These are phyloP conservation scores for Dolichallabes microphthalmus DNA, from an alignment of 2,113 vertebrate genomes.

Conservation along the genomic window DNA sequence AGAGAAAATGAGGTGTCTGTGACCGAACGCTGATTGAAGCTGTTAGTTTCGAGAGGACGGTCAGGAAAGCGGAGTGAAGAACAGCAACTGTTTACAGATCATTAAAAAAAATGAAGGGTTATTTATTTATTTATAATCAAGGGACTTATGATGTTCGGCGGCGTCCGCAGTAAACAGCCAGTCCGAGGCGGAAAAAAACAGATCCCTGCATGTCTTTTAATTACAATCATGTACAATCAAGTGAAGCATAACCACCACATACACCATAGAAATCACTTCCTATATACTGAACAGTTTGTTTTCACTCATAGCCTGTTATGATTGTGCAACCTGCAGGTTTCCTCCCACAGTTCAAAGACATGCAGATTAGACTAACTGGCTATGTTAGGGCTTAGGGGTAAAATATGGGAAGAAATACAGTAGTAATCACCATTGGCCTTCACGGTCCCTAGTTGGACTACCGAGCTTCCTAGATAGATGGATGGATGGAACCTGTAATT, in stretches of 20 bases:
- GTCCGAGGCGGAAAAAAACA: not conserved
- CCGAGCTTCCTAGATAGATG: no score
- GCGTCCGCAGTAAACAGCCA: not conserved
- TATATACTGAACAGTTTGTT: not conserved
- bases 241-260: not conserved
- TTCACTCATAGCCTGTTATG: not conserved
- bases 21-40: conserved; percentile 18
- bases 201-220: not conserved
- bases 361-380: no score
- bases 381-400: no score
- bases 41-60: not conserved
- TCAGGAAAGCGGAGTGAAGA: not conserved
- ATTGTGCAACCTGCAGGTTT: not conserved
- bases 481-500: not conserved
- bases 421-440: no score
- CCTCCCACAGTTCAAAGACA: no score
- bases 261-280: not conserved
- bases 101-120: not conserved
- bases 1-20: conserved; percentile 2
- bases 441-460: no score
- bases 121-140: not conserved
- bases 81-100: no score
- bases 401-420: no score
- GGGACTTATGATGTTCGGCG: not conserved
- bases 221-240: not conserved